Base-by-base conservation (phyloP, 2,113 vertebrate species). In the Phainopepla nitens region DNA sequence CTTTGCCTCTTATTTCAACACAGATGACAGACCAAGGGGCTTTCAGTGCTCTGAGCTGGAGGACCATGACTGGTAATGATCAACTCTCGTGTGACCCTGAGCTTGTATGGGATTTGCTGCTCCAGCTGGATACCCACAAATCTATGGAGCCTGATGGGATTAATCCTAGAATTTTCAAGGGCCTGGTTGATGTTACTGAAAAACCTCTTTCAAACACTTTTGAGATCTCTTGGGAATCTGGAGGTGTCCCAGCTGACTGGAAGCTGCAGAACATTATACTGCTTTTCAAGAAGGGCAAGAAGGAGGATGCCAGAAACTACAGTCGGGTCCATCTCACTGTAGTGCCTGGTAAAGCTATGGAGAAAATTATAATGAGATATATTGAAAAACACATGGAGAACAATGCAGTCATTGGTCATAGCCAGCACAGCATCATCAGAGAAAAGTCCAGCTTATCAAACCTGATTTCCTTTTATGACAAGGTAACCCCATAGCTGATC, bases 1-100 rank as follows among this genome's bases (percentile, higher is more conserved):
- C 18, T 68, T 87, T 44, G 12, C 22, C 22, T 51, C 17, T 47
- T 16, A 33, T 24, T 86, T 86, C 72, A 51, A 44, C 18, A 36
- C 0, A 0, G 31, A 27, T 58, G 9, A 58, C 44, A 44, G 22
- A 36, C 9, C 17, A 77, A 60, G 53, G 10, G 17, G 3, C 5
- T 33, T 36, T 33, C n/a, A n/a, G 23, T 64, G 28, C 9, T 15
- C n/a, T 58, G 53, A 36, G 17, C 33, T 44, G 22, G 45, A 68
- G 36, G 27, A 33, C 7, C 7, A 33, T 22, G 45, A 15, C 36
- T 58, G 36, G 49, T 11, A 68, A 15, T 44, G 31, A 51, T 33
- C 21, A 68, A 5, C 27, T 44, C 27, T 21, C 5, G 1, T 9
- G 1, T 27, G 14, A 51, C 33, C 33, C 45, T 44, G 33, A 69